phyloP scores from a whole-genome alignment of 2,888 invertebrate species.

The Eupithecia pulchellata region DNA sequence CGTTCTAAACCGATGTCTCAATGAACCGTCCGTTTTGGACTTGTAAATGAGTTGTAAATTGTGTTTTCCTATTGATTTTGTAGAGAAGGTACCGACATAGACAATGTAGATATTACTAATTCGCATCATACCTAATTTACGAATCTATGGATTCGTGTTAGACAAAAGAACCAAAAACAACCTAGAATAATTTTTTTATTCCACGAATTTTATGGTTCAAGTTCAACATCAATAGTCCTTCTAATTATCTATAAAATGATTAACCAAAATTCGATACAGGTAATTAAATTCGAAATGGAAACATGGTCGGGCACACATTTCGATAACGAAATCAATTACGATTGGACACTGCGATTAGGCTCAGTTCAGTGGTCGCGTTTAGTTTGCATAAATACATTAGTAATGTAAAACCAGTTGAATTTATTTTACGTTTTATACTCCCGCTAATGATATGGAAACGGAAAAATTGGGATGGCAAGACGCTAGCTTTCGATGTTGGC shows the following conservation, averaged over 20 bases:
- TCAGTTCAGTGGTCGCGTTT: conserved; percentile 59
- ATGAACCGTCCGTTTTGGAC: conserved; percentile 33
- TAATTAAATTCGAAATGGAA: conserved; percentile 51
- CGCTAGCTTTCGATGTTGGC: conserved; percentile 63
- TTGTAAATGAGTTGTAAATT: conserved; percentile 37
- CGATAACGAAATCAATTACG: conserved; percentile 64
- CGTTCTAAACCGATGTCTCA: conserved; percentile 37
- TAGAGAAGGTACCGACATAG: neutral
- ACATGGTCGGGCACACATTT: conserved; percentile 54
- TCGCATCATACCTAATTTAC: conserved; percentile 32
- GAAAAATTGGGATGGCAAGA: conserved; percentile 63
- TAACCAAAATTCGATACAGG: conserved; percentile 52
- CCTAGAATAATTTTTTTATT: conserved; percentile 40
- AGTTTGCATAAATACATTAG: conserved; percentile 68
- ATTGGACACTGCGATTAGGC: conserved; percentile 61
- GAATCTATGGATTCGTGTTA: conserved; percentile 32
- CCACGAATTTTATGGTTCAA: conserved; percentile 40
- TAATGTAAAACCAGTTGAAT: conserved; percentile 58
- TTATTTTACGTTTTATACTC: conserved; percentile 61
- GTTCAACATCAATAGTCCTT: conserved; percentile 43
- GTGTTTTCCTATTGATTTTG: conserved; percentile 17
- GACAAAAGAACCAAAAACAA: conserved; percentile 35
- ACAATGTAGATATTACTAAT: conserved; percentile 18
- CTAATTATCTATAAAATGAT: conserved; percentile 51
- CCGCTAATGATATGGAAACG: conserved; percentile 64